Percentiles rank a stretch among this genome's conserved stretches.
These are phyloP conservation scores for Synchiropus splendidus DNA, from an alignment of 2,113 vertebrate genomes.

Conservation along the genomic window DNA sequence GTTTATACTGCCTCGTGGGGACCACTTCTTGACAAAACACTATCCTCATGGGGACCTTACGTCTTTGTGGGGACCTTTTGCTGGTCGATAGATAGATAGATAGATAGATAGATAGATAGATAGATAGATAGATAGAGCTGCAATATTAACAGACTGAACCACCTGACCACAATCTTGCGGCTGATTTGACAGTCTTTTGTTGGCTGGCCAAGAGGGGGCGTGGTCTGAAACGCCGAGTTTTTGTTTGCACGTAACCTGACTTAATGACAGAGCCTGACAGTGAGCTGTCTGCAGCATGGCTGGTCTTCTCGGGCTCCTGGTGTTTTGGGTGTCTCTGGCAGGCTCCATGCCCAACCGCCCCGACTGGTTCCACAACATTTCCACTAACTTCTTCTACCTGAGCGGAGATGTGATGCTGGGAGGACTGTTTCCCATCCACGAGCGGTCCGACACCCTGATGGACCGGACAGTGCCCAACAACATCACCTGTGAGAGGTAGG, in stretches of 20 bases:
- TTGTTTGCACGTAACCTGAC: constrained; percentile 37
- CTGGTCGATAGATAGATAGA: no score
- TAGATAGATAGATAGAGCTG: no score
- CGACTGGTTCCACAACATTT: constrained; percentile 38
- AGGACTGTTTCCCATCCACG: constrained; percentile 76
- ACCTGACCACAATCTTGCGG: no score
- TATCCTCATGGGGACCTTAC: no score
- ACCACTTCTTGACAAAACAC: no score
- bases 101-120: no score
- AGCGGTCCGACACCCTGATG: constrained; percentile 26
- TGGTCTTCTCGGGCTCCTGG: constrained; percentile 36
- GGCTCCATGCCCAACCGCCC: constrained; percentile 15
- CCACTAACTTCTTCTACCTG: constrained; percentile 59
- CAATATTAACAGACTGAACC: no score
- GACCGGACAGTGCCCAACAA: constrained; percentile 37
- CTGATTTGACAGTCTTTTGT: no score
- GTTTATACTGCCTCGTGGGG: no score
- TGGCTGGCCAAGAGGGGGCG: no score
- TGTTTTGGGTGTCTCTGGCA: constrained; percentile 15
- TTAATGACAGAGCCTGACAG: constrained; percentile 3
- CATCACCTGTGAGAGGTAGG: constrained; percentile 68
- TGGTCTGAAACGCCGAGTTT: no score
- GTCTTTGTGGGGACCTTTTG: no score
- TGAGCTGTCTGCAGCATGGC: constrained; percentile 31
- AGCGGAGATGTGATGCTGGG: constrained; percentile 77